Base-by-base conservation (phyloP, 2,797 vertebrate genomes). In the Varecia variegata region DNA sequence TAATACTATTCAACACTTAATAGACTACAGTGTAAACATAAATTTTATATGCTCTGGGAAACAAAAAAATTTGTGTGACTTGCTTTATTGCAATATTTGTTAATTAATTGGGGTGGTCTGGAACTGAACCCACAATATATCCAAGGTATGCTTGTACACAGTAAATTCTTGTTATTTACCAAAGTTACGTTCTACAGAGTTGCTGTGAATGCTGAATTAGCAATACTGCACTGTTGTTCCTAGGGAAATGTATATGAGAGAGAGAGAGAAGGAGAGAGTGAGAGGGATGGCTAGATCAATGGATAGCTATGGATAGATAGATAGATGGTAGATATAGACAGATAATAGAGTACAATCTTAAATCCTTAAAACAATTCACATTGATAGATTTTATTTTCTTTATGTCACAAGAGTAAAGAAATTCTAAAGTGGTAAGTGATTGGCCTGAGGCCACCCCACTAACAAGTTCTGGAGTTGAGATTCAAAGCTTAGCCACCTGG, bases 371-470 rank as follows among this genome's bases (percentile, higher is more conserved):
- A 38, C 32, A 58, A 21, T n/a, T 50, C 5, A 1, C 7, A 70
- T 21, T 52, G 8, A 38, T 58, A 43, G 20, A 76, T 85, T 91
- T 20, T 90, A 83, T 58, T 32, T 84, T 40, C 17, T 2, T 0
- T 9, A 74, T 25, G 38, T 76, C 52, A 82, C 74, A 92, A 91
- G 13, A 32, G 21, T 11, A 95, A 89, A 30, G 18, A 67, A 43
- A 83, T 83, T 62, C 8, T 47, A 30, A 92, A 47, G 30, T 65
- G 77, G 18, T 5, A 96, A 93, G 11, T 23, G 40, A 86, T 15
- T 90, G 82, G 13, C 10, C 10, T 3, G 4, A 50, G 10, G 47
- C 0, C 0, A 5, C 0, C 25, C 17, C n/a, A 40, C 17, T 45
- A n/a, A 88, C 2, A 90, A n/a, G 13, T 18, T 13, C 6, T 67